phyloP scores from a whole-genome alignment of 2,797 vertebrate species.

The Micropoecilia bifurca region DNA sequence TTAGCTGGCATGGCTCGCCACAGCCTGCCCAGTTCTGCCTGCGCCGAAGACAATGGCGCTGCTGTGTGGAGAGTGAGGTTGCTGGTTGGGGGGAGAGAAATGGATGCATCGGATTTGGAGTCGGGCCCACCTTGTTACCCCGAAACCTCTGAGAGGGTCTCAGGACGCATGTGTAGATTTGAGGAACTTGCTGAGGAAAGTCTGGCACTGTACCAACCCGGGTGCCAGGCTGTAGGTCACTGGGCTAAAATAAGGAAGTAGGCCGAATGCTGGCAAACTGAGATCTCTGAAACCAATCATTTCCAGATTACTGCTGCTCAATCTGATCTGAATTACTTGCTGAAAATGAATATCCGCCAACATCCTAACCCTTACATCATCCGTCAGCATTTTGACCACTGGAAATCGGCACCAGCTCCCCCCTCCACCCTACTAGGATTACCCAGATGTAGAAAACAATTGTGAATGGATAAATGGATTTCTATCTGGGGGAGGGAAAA shows the following conservation, averaged over 20 bases:
- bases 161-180: slow-evolving; percentile 55
- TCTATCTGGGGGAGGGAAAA: background rate
- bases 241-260: slow-evolving; percentile 48
- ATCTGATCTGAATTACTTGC: slow-evolving; percentile 58
- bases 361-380: slow-evolving; percentile 51
- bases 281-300: slow-evolving; percentile 57
- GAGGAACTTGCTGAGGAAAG: background rate
- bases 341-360: slow-evolving; percentile 59
- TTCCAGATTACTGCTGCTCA: slow-evolving; percentile 61
- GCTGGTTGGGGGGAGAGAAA: slow-evolving; percentile 60
- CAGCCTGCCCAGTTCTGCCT: slow-evolving; percentile 70
- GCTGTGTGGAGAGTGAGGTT: slow-evolving; percentile 71
- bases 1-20: slow-evolving; percentile 72
- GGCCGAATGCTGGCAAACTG: slow-evolving; percentile 46
- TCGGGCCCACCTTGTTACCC: slow-evolving; percentile 66
- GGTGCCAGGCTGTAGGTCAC: slow-evolving; percentile 55
- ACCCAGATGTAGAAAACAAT: background rate
- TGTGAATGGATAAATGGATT: background rate
- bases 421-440: background rate
- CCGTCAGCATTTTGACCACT: slow-evolving; percentile 33
- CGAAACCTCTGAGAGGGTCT: slow-evolving; percentile 55
- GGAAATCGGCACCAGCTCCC: background rate
- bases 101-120: slow-evolving; percentile 61
- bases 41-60: slow-evolving; percentile 78
- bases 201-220: slow-evolving; percentile 39